These are phyloP conservation scores for Temnothorax unifasciatus DNA, from an alignment of 2,888 invertebrate genomes.

Conservation along the genomic window DNA sequence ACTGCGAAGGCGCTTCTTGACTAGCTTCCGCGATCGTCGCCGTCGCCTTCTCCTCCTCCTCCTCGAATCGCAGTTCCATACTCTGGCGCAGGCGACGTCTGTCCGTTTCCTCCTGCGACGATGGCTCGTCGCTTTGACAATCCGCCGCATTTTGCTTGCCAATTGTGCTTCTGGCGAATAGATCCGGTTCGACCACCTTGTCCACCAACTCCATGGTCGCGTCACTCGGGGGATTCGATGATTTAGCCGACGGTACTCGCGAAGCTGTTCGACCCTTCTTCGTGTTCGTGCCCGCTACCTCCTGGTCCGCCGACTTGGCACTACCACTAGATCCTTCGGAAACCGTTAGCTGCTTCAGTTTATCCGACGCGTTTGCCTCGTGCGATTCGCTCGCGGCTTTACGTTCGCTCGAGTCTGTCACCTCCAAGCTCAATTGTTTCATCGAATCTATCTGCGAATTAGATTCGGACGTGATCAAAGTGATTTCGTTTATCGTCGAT, in stretches of 20 bases:
- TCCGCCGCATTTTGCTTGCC: conserved; percentile 58
- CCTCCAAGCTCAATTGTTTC: conserved; percentile 69
- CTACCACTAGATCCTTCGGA: conserved; percentile 28
- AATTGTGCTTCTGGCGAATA: conserved; percentile 56
- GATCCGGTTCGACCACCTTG: conserved; percentile 66
- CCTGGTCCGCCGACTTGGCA: conserved; percentile 50
- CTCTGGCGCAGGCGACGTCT: conserved; percentile 59
- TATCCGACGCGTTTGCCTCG: conserved; percentile 56
- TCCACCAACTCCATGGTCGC: conserved; percentile 75
- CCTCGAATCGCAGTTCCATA: conserved; percentile 71
- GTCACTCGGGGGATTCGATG: conserved; percentile 56
- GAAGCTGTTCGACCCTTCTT: conserved; percentile 43
- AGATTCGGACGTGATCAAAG: conserved; percentile 73
- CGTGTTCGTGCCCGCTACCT: conserved; percentile 67
- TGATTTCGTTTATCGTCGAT: conserved; percentile 72
- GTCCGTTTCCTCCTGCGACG: conserved; percentile 75
- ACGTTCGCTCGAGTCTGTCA: conserved; percentile 69
- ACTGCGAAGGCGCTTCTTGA: conserved; percentile 83
- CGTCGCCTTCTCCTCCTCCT: conserved; percentile 53
- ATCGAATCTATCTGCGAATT: conserved; percentile 67
- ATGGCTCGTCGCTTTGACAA: conserved; percentile 69
- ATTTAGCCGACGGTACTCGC: conserved; percentile 60
- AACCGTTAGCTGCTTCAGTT: conserved; percentile 59
- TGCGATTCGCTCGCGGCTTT: conserved; percentile 53
- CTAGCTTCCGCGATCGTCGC: conserved; percentile 74